Evolutionary conservation across 2,797 vertebrate species (phyloP).

Genomic region (Salarias fasciatus): DNA sequence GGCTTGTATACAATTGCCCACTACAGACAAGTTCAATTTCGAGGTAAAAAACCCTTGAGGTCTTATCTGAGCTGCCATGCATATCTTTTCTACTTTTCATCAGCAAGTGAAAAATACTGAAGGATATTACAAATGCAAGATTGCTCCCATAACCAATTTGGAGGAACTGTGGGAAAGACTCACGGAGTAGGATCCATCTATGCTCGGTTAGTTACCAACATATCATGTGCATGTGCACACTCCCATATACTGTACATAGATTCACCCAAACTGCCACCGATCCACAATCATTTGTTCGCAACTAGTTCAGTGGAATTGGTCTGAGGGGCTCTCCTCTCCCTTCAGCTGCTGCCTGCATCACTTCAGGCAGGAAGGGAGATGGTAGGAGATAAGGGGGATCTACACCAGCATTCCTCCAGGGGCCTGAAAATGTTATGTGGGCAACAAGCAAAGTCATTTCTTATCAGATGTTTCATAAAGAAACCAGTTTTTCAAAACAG

Average conservation of each 20-base stretch:
- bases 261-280: constrained; percentile 22
- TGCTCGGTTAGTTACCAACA: neutral
- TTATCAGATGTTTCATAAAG: constrained; percentile 22
- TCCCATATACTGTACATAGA: constrained; percentile 27
- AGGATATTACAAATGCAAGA: no score
- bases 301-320: constrained; percentile 46
- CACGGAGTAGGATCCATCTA: constrained; percentile 15
- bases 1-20: no score
- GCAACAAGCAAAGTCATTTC: constrained; percentile 41
- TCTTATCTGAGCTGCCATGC: no score
- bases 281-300: constrained; percentile 40
- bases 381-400: constrained; percentile 28
- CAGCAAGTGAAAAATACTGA: no score
- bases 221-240: constrained; percentile 3
- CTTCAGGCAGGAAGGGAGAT: constrained; percentile 40
- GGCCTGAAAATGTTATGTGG: constrained; percentile 25
- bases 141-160: no score
- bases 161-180: constrained; percentile 38
- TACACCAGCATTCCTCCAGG: constrained; percentile 36
- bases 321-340: constrained; percentile 20
- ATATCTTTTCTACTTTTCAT: no score
- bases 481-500: neutral
- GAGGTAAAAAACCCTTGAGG: no score
- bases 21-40: no score
- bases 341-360: constrained; percentile 28